phyloP scores from a whole-genome alignment of 2,888 invertebrate species.

The Drosophila engyochracea region DNA sequence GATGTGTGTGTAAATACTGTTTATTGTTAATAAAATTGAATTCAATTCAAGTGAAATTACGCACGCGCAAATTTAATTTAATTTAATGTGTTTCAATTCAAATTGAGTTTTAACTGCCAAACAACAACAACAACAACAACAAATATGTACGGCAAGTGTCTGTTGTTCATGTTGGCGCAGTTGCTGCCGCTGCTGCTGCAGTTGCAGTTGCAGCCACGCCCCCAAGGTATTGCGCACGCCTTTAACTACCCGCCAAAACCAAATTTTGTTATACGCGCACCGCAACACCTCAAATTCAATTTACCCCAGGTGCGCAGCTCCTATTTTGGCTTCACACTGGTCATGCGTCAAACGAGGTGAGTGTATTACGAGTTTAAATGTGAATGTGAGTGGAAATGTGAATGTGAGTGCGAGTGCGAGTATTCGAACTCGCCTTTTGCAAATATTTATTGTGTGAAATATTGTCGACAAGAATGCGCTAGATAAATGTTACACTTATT shows the following conservation, averaged over 20 bases:
- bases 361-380: slow-evolving; percentile 19
- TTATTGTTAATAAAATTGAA: slow-evolving; percentile 44
- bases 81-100: slow-evolving; percentile 53
- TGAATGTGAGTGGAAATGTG: neutral
- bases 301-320: slow-evolving; percentile 79
- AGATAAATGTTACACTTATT: slow-evolving; percentile 2
- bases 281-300: slow-evolving; percentile 68
- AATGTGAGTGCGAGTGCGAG: neutral
- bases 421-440: slow-evolving; percentile 7
- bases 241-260: slow-evolving; percentile 83
- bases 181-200: neutral
- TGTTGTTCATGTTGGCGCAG: slow-evolving; percentile 1
- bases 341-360: slow-evolving; percentile 82
- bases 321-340: slow-evolving; percentile 83
- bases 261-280: slow-evolving; percentile 74
- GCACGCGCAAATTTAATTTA: slow-evolving; percentile 57
- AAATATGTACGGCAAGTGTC: slow-evolving; percentile 34
- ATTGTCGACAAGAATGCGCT: slow-evolving; percentile 6
- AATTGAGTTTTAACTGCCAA: slow-evolving; percentile 36
- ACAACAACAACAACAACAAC: slow-evolving; percentile 7
- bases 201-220: slow-evolving; percentile 24
- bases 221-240: slow-evolving; percentile 33
- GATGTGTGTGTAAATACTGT: neutral
- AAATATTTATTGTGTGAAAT: slow-evolving; percentile 45
- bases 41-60: slow-evolving; percentile 60